Conservation (phyloP, 2,888 invertebrate genomes). For the Tyria jacobaeae region DNA sequence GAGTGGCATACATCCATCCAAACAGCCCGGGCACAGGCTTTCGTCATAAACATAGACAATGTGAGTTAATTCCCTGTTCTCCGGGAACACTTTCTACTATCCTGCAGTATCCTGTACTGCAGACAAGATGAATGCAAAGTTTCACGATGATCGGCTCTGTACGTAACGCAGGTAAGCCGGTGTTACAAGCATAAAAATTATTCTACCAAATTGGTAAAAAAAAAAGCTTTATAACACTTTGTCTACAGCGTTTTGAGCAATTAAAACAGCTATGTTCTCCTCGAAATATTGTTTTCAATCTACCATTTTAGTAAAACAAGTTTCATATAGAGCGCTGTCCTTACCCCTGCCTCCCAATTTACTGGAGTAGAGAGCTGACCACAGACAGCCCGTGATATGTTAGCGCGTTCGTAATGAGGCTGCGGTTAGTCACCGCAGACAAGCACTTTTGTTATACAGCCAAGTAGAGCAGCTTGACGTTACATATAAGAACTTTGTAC, state of each 20-base stretch:
- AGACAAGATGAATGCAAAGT: no score
- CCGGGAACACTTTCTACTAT: no score
- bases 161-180: no score
- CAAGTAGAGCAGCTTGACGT: neutral
- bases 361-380: constrained; percentile 8
- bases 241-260: neutral
- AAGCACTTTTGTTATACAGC: neutral
- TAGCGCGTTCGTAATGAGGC: constrained; percentile 5
- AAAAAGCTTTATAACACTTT: neutral
- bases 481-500: neutral
- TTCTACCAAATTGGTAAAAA: neutral
- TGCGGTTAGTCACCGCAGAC: constrained; percentile 1
- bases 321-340: neutral
- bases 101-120: no score
- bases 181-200: neutral
- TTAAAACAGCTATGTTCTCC: neutral
- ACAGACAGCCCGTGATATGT: constrained; percentile 15
- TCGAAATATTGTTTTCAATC: neutral
- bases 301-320: neutral
- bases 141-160: no score
- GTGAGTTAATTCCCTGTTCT: no score
- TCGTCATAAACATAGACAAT: no score
- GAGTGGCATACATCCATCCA: no score
- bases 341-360: constrained; percentile 1
- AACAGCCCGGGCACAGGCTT: no score